Evolutionary conservation across 1,140 invertebrate species (phyloP), one percentile per base, ranked within the genome.

Genomic region (Drosophila athabasca): DNA sequence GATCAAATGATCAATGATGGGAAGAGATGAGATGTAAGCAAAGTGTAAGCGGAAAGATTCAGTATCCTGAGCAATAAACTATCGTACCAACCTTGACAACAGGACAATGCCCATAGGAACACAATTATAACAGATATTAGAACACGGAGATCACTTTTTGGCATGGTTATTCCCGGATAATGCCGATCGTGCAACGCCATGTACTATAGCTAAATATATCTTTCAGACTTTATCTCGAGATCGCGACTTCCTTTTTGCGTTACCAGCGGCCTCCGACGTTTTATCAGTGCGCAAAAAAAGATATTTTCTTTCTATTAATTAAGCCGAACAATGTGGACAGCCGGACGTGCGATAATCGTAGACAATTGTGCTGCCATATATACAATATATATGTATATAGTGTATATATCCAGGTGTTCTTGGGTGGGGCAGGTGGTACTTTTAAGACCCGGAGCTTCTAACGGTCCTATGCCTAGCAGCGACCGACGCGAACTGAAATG

Each of bases 401-500:
- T 35, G 54, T 24, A 41, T 57, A 45, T 26, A 49, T 61, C 53
- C 49, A 72, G 66, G 66, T 69, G 64, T 69, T 44, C 26, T 39
- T n/a, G 8, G 26, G 24, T 26, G 4, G 6, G 4, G 6, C 39
- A 26, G 43, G 22, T 44, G 22, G 19, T 48, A 43, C 51, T 55
- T 49, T 62, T 50, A 69, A 58, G 80, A 62, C 68, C 79, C 79
- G 72, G 35, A 29, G 41, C 57, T 53, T 52, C 41, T 43, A 11
- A 46, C 68, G 69, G 65, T 85, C 78, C 66, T 74, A 76, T 82
- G 66, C 70, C 78, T 62, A 82, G 66, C 83, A 67, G 64, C 62
- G 74, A 85, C 82, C 74, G 70, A 87, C 65, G 82, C 66, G 62
- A 88, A 85, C 82, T 85, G 69, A 85, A 87, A 26, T 29, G 50